These are phyloP conservation scores for Pterocles burchelli DNA, from an alignment of 2,113 vertebrate genomes.

Conservation along the genomic window DNA sequence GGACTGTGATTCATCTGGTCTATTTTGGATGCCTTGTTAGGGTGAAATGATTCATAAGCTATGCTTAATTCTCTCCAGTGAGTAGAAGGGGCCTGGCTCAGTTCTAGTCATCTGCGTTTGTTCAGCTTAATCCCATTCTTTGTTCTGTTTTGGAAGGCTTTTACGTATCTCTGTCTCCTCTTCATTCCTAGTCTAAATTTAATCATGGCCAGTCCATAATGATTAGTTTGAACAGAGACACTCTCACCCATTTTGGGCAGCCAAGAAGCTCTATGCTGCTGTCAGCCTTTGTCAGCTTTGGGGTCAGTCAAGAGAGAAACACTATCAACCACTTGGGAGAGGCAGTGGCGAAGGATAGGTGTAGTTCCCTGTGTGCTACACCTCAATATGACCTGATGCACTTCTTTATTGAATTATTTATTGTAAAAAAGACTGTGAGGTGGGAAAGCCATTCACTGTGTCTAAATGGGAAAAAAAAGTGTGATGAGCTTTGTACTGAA, in stretches of 20 bases:
- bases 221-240: neutral
- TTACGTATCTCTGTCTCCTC: neutral
- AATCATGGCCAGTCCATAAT: neutral
- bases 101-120: slow-evolving; percentile 18
- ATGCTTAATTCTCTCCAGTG: slow-evolving; percentile 5
- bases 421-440: accelerated
- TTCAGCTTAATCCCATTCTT: slow-evolving; percentile 1
- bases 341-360: neutral
- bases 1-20: slow-evolving; percentile 43
- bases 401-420: neutral
- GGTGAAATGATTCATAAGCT: neutral
- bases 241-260: neutral
- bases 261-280: neutral
- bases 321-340: neutral
- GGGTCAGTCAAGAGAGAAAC: neutral
- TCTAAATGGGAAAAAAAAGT: neutral
- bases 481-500: neutral
- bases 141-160: neutral
- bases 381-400: neutral
- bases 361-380: neutral
- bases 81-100: neutral
- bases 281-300: neutral
- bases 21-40: slow-evolving; percentile 37
- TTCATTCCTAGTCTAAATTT: neutral
- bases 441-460: accelerated